Conservation (phyloP, 2,888 invertebrate genomes). For the Pachydiplax longipennis region DNA sequence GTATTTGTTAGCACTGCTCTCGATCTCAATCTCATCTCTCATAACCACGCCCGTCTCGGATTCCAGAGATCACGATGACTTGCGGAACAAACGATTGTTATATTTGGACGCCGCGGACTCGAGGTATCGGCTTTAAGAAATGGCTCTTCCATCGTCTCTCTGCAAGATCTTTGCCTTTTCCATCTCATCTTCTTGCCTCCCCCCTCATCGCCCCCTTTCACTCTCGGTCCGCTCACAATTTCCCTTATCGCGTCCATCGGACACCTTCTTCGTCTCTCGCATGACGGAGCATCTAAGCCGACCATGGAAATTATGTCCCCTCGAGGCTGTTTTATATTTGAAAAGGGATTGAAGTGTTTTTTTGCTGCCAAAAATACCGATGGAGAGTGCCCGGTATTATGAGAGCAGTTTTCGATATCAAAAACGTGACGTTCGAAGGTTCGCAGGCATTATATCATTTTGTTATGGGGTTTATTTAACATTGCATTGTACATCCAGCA, state of each 20-base stretch:
- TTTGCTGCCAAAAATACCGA: no score
- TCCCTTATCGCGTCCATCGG: background rate
- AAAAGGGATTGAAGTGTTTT: no score
- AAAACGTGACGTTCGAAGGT: no score
- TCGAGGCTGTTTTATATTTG: no score
- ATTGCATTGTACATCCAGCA: no score
- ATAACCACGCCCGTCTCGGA: slow-evolving; percentile 4
- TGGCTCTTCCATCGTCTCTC: background rate
- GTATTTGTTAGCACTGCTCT: background rate
- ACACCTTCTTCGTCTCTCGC: background rate
- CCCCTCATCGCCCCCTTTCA: background rate
- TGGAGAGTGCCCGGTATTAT: no score
- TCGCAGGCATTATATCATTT: no score
- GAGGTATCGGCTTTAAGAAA: background rate
- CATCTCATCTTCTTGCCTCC: background rate
- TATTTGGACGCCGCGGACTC: slow-evolving; percentile 7
- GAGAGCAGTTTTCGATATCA: no score
- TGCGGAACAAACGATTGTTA: background rate
- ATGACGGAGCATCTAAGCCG: background rate
- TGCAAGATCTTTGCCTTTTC: background rate
- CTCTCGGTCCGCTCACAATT: background rate
- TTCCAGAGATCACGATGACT: background rate
- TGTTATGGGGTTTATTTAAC: no score
- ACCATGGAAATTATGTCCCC: no score
- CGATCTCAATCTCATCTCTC: background rate